Conservation (phyloP, 2,888 invertebrate species). For the Cryptocephalus moraei region DNA sequence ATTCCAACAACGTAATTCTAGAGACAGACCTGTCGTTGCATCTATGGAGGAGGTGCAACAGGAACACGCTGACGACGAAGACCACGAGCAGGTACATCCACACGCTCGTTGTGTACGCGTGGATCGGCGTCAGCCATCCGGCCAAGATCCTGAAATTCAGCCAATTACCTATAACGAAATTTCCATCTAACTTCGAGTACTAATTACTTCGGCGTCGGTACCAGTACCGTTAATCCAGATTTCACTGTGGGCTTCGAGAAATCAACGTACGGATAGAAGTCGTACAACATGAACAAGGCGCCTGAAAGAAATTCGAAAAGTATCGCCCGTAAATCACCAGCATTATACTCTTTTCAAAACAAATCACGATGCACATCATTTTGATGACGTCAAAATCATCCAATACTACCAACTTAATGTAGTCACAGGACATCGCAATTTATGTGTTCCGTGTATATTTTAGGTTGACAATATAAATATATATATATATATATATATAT, state of each 20-base stretch:
- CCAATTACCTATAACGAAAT: not conserved
- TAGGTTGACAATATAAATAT: no score
- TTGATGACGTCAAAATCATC: no score
- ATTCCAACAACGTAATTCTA: no score
- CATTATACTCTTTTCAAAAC: no score
- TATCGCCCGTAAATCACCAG: no score
- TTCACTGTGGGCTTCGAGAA: slow-evolving; percentile 49
- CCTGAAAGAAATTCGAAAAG: slow-evolving; percentile 24
- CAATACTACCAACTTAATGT: no score
- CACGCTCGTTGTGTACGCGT: not conserved
- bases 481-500: no score
- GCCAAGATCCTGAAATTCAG: not conserved
- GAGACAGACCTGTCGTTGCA: no score
- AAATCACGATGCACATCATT: no score
- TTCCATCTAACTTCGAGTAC: no score
- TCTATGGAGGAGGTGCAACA: not conserved
- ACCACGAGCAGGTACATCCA: not conserved
- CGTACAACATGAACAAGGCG: slow-evolving; percentile 52
- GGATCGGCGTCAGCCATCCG: not conserved
- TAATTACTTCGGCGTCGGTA: slow-evolving; percentile 52
- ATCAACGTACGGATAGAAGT: slow-evolving; percentile 50
- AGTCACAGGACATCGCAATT: no score
- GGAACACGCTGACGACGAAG: not conserved
- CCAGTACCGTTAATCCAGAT: slow-evolving; percentile 57
- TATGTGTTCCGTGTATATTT: no score